phyloP scores from a whole-genome alignment of 2,888 invertebrate species.

The Macropis europaea region DNA sequence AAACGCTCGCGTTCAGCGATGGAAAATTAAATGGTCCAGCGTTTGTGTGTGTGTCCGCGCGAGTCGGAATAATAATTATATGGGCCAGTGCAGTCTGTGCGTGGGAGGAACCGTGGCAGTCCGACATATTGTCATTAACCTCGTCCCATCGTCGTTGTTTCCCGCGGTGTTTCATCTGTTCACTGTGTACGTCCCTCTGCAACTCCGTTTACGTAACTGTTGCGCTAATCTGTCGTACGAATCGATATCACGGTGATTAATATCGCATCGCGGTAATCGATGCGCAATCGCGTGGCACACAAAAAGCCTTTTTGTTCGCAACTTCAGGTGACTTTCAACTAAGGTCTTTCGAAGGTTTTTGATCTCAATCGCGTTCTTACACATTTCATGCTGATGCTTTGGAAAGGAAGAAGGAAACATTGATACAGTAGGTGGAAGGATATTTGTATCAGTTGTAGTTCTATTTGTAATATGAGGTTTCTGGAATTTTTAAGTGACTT shows the following conservation, averaged over 20 bases:
- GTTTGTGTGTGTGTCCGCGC: conserved; percentile 22
- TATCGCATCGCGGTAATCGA: not conserved
- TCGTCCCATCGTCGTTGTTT: conserved; percentile 50
- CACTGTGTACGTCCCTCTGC: not conserved
- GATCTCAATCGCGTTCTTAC: too few species aligned
- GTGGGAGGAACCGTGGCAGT: conserved; percentile 60
- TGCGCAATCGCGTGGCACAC: not conserved
- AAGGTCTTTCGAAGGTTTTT: too few species aligned
- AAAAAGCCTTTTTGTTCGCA: too few species aligned
- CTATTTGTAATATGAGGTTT: too few species aligned
- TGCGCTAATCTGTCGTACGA: conserved; percentile 22
- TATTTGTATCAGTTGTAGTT: too few species aligned
- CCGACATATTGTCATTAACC: conserved; percentile 65
- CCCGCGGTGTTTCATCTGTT: conserved; percentile 10
- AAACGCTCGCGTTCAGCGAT: conserved; percentile 12
- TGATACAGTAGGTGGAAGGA: too few species aligned
- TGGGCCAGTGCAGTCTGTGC: conserved; percentile 62
- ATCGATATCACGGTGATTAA: conserved; percentile 29
- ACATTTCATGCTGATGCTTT: too few species aligned
- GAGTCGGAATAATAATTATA: conserved; percentile 61
- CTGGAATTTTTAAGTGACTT: too few species aligned
- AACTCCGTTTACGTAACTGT: conserved; percentile 42
- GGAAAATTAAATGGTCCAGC: conserved; percentile 47
- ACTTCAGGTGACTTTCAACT: too few species aligned
- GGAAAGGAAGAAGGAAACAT: too few species aligned